These are phyloP conservation scores for Phaetusa simplex DNA, from an alignment of 2,113 vertebrate species.

Conservation along the genomic window DNA sequence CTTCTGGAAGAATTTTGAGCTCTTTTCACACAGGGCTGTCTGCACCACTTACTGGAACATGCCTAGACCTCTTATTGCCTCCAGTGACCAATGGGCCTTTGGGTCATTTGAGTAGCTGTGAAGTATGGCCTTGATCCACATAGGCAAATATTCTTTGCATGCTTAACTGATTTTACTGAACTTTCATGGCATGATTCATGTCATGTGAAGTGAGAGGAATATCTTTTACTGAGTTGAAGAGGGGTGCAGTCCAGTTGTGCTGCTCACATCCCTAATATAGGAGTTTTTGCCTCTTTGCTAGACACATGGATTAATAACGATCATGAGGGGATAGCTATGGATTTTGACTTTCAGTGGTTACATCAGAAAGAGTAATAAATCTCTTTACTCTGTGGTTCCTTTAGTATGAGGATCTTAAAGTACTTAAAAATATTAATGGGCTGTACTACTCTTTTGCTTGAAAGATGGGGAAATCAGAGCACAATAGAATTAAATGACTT, in stretches of 20 bases:
- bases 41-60: background rate
- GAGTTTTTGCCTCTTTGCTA: background rate
- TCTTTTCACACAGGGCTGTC: background rate
- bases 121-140: background rate
- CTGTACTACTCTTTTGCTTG: background rate
- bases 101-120: background rate
- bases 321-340: background rate
- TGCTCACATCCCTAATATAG: background rate
- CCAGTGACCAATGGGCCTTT: background rate
- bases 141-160: background rate
- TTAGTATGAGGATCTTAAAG: background rate
- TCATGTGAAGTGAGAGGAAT: background rate
- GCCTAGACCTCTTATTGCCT: background rate
- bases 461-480: background rate
- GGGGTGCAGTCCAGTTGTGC: background rate
- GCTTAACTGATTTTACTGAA: background rate
- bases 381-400: background rate
- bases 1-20: background rate
- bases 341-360: background rate
- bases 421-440: background rate
- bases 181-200: background rate
- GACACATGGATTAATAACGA: background rate
- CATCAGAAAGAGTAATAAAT: background rate
- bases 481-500: background rate
- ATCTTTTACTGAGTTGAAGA: background rate